Evolutionary conservation across 2,888 invertebrate species (phyloP), one percentile per base, ranked within the genome.

Genomic region (Cetonia aurata): DNA sequence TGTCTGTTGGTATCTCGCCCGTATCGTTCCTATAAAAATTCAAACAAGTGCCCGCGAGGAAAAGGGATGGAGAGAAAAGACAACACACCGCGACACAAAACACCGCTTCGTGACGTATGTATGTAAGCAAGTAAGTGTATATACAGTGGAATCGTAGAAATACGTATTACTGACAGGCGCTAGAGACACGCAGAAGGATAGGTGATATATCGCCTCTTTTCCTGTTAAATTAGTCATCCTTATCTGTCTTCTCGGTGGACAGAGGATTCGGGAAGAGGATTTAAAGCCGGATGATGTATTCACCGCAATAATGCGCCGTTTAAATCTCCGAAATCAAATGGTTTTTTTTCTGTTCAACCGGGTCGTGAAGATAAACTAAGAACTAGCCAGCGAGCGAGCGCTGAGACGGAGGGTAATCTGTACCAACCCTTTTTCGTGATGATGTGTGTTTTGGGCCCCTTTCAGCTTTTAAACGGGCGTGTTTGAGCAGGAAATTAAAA

Each of bases 201-300:
- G 60, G 50, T 62, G 33, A 62, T 62, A 50, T 62, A 62, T 62
- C 9, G 37, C 17, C 50, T 37, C 50, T 62, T 62, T 62, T 62
- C 33, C 62, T 50, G 33, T 48, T 62, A 62, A 62, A 62, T 62
- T 62, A 62, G 62, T 62, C 62, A 50, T 62, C 62, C 62, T 62
- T 62, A 62, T 62, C 62, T 62, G 62, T 62, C 62, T 62, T 62
- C 62, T n/a, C 48, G 62, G 62, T 62, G 62, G 62, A 50, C 62
- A 62, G 62, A 62, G 62, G 6, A 62, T 25, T 50, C 48, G 48
- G 62, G 48, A 48, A 50, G 48, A 62, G 50, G 62, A 62, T 48
- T 62, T 62, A 62, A 62, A 62, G 62, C 62, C 50, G 50, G 48
- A 48, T 62, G 62, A 62, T 62, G 62, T 62, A 62, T 62, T 62